Percentiles rank a stretch among this genome's conserved stretches.
Evolutionary conservation across 2,797 vertebrate species (phyloP).

Genomic region (Notolabrus celidotus): DNA sequence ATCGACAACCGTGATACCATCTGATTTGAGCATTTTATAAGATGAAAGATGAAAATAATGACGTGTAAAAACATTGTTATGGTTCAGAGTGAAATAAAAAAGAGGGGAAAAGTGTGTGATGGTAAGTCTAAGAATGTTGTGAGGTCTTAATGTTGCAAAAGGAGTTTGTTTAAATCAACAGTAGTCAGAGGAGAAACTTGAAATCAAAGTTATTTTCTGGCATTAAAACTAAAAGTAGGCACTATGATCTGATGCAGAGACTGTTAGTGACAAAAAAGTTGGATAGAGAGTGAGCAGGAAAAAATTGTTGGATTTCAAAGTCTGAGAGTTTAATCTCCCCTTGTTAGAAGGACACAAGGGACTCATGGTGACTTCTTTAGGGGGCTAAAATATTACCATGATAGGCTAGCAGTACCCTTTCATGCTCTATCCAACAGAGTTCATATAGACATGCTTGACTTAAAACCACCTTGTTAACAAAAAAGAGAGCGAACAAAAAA

Average conservation of each 20-base stretch:
- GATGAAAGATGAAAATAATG: too few relatives aligned
- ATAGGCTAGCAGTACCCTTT: conserved; percentile 88
- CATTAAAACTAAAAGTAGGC: background rate
- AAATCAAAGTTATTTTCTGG: background rate
- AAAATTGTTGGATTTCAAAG: conserved; percentile 59
- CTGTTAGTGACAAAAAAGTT: conserved; percentile 53
- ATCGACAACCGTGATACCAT: too few relatives aligned
- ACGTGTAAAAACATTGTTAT: too few relatives aligned
- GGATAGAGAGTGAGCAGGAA: conserved; percentile 51
- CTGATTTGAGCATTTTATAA: too few relatives aligned
- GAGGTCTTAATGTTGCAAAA: conserved; percentile 1
- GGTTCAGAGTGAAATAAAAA: too few relatives aligned
- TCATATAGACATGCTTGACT: conserved; percentile 98
- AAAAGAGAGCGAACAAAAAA: conserved; percentile 80
- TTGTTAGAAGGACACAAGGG: conserved; percentile 83
- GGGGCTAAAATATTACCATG: conserved; percentile 94
- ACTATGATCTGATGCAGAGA: conserved; percentile 1
- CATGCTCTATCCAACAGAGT: conserved; percentile 94
- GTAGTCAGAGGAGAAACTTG: background rate
- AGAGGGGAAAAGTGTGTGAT: background rate
- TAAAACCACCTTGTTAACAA: conserved; percentile 98
- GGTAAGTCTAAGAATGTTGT: background rate
- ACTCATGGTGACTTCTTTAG: conserved; percentile 90
- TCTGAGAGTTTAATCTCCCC: conserved; percentile 70
- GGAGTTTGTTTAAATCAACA: background rate